Conservation (phyloP, 2,113 vertebrate species). For the Cephalopholis sonnerati region DNA sequence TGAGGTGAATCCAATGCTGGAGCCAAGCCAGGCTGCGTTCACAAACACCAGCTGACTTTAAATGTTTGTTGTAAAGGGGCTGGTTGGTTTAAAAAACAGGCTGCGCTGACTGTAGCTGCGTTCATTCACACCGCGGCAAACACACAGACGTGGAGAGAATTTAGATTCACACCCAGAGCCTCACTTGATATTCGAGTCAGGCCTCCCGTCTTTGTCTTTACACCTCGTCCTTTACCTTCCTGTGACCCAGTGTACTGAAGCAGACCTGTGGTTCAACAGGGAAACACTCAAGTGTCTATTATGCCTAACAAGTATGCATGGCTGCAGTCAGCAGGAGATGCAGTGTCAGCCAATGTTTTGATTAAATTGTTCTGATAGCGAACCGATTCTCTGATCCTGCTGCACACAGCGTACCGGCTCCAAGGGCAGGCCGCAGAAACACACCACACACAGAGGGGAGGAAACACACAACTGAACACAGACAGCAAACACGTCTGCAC, state of each 20-base stretch:
- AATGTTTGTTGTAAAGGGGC: conserved; percentile 25
- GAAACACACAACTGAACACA: background rate
- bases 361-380: conserved; percentile 59
- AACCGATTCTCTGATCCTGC: conserved; percentile 32
- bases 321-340: conserved; percentile 50
- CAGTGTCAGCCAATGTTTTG: conserved; percentile 56
- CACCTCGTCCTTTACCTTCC: conserved; percentile 45
- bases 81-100: background rate
- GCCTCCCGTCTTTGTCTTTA: background rate
- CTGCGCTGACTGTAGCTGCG: background rate
- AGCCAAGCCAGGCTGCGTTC: conserved; percentile 42
- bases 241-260: conserved; percentile 15
- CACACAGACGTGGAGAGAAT: conserved; percentile 16
- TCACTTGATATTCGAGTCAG: conserved; percentile 34
- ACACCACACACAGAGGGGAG: background rate
- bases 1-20: conserved; percentile 50
- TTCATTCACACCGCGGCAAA: background rate
- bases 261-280: conserved; percentile 33
- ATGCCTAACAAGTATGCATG: conserved; percentile 53
- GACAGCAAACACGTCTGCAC: background rate
- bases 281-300: conserved; percentile 57
- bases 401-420: conserved; percentile 15
- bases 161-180: background rate
- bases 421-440: conserved; percentile 15
- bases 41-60: background rate